Evolutionary conservation across 2,113 vertebrate genomes (phyloP), one percentile per base, ranked within the genome.

Genomic region (Aleadryas rufinucha): DNA sequence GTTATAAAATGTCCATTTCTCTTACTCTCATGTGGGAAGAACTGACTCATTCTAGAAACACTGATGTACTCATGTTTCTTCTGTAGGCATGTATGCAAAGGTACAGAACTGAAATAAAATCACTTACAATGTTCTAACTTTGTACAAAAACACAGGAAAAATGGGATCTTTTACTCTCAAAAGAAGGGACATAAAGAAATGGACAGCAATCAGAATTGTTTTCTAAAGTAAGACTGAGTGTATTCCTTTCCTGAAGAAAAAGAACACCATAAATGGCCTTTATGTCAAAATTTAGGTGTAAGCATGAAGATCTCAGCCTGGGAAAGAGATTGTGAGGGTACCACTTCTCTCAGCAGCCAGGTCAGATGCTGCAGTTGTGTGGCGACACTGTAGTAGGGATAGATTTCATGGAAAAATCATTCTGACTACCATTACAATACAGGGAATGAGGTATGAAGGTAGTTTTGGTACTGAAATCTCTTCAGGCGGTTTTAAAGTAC

Each of bases 131-230:
- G 14, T 27, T 87, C 14, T 42, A 82, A 69, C 20, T 68, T 75
- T 16, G 4, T 87, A 41, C 80, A 78, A 86, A 87, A 87, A 41
- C 2, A 1, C 4, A 31, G 69, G 13, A 37, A 81, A 89, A 64
- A 53, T 21, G 4, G 4, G 10, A 45, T 64, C 16, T 78, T 89
- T 42, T 84, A 27, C 28, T 81, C 20, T 50, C 17, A 45, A 75
- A 70, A 83, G 35, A 54, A 44, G 27, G 31, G 2, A 39, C 22
- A 16, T n/a, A 39, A 86, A 66, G 13, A 91, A 68, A 9, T 13
- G 4, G 13, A 9, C 71, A 49, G 21, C 0, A 0, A 18, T 87
- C 28, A 47, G 19, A 68, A 41, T n/a, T 45, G 6, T 76, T 85
- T 71, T 71, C 45, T 63, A 11, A 92, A 76, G 14, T 41, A 80